Evolutionary conservation across 2,797 vertebrate genomes (phyloP), one percentile per base, ranked within the genome.

Genomic region (Tapera naevia): DNA sequence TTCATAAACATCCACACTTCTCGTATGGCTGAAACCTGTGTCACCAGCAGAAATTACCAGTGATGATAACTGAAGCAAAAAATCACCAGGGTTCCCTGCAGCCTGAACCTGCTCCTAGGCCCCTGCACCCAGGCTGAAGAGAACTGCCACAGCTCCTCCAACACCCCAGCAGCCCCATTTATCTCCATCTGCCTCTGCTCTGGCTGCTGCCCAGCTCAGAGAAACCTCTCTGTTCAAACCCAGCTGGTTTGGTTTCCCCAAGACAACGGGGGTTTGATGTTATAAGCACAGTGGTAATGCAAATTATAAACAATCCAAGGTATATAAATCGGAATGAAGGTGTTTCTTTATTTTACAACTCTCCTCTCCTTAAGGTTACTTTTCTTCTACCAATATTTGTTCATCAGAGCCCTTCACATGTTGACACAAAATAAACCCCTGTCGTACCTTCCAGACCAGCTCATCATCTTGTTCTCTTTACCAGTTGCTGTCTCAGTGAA

Each of bases 161-260:
- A 51, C 56, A 17, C 53, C 64, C 7, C 21, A 13, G 54, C 66
- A 43, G 21, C 24, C 21, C 79, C 32, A 41, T 27, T 37, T 8
- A 37, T 19, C 96, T 30, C 88, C 79, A 80, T 96, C 97, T 84
- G 97, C 97, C 97, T 94, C 98, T 97, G 95, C 97, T 91, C 39
- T 57, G 54, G 4, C 35, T 24, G 3, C 35, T 28, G 13, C 10
- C 37, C 22, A 3, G 11, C 43, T 43, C 17, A 13, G 43, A 43
- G 43, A 16, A 43, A 43, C 7, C 43, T 43, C 43, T 43, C 43
- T 17, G 17, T 12, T 43, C 43, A 43, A 43, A 43, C 43, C 43
- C 43, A 43, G 43, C 43, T 43, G 7, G 43, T 43, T 43, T 43
- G 43, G 11, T 43, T 43, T 11, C 39, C 25, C 48, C 3, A 15